phyloP scores from a whole-genome alignment of 2,888 invertebrate species.

The Dilophus febrilis region DNA sequence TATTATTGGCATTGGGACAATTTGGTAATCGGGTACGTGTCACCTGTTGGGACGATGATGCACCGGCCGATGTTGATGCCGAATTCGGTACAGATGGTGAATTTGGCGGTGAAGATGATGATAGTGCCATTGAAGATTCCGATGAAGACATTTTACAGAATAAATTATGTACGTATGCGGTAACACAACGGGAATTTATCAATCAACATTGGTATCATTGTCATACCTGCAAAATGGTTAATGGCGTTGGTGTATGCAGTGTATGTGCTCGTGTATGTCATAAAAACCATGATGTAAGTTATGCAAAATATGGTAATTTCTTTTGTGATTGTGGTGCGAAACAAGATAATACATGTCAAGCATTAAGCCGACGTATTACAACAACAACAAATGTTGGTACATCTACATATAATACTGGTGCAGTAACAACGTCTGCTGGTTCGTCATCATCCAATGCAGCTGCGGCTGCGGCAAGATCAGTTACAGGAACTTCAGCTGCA shows the following conservation, averaged over 20 bases:
- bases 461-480: conserved; percentile 18
- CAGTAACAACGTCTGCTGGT: conserved; percentile 6
- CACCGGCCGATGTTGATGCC: conserved; percentile 55
- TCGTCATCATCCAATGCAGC: conserved; percentile 11
- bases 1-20: conserved; percentile 24
- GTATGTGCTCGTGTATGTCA: conserved; percentile 96
- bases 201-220: conserved; percentile 99
- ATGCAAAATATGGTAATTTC: conserved; percentile 96
- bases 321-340: conserved; percentile 99
- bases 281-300: conserved; percentile 88
- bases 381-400: conserved; percentile 4
- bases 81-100: conserved; percentile 86
- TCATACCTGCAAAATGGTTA: conserved; percentile 96
- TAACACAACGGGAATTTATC: conserved; percentile 95
- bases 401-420: conserved; percentile 12
- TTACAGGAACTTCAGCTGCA: conserved; percentile 10
- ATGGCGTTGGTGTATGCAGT: conserved; percentile 94
- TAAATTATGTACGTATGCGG: conserved; percentile 89
- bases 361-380: conserved; percentile 25
- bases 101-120: conserved; percentile 79
- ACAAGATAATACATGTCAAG: conserved; percentile 65
- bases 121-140: conserved; percentile 64
- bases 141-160: conserved; percentile 30
- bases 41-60: conserved; percentile 68
- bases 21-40: conserved; percentile 36